These are phyloP conservation scores for Aspidiotus destructor DNA, from an alignment of 2,888 invertebrate genomes.

Conservation along the genomic window DNA sequence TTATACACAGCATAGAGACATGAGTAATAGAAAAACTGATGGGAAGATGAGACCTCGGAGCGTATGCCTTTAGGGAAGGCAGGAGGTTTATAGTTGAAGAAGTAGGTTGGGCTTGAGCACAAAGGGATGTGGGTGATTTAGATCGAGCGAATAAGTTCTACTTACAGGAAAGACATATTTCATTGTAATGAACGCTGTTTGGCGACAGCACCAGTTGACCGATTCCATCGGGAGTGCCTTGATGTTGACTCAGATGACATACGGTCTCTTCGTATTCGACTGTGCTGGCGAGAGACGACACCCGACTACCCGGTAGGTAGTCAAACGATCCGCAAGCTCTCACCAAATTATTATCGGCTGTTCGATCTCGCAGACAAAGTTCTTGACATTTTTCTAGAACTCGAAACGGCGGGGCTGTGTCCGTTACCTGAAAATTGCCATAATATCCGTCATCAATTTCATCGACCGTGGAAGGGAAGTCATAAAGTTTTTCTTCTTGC, in stretches of 20 bases:
- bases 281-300: conserved; percentile 68
- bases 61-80: no score
- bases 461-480: no score
- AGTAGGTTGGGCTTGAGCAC: no score
- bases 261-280: conserved; percentile 81
- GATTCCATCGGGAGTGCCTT: conserved; percentile 77
- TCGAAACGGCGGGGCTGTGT: conserved; percentile 73
- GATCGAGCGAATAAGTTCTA: no score
- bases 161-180: conserved; percentile 81
- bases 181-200: conserved; percentile 81
- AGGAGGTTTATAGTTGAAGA: no score
- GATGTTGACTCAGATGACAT: conserved; percentile 75
- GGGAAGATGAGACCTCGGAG: no score
- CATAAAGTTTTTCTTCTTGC: no score
- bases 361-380: conserved; percentile 68
- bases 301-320: conserved; percentile 78
- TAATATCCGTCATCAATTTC: no score
- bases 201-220: conserved; percentile 81
- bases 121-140: no score
- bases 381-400: conserved; percentile 84
- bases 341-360: conserved; percentile 66
- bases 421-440: conserved; percentile 51
- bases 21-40: no score
- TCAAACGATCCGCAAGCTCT: conserved; percentile 80
- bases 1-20: background rate